Base-by-base conservation (phyloP, 1,140 invertebrate genomes). In the Temnothorax longispinosus region DNA sequence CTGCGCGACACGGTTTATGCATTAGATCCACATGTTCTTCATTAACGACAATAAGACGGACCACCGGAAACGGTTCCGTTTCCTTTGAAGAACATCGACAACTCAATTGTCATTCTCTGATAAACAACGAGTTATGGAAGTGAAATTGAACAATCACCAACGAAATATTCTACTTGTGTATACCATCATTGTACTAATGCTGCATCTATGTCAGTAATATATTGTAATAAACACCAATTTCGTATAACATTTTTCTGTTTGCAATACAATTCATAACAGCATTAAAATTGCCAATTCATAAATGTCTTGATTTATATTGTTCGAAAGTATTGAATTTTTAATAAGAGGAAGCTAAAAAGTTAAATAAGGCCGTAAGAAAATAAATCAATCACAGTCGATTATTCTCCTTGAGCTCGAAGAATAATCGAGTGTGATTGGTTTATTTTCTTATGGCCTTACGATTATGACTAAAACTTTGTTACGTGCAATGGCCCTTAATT, bases 11-110 rank as follows among this genome's bases (percentile, higher is more conserved):
- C 76, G 93, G 85, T 94, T 94, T 93, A 91, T 94, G 92, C 94
- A 94, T 94, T 94, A 94, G 91, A 94, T 91, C 86, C 91, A 93
- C 92, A 89, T 92, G 93, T 93, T 94, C 92, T 93, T 93, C 91
- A 90, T 93, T 92, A 94, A 90, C 87, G 90, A 92, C 92, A 93
- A 93, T 93, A 93, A 92, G 88, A 65, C 85, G 86, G 54, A 64
- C 41, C 82, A 78, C 91, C 90, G 93, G 91, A 93, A 93, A 84
- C 75, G 87, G 13, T 84, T 84, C 69, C 74, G 65, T 65, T 91
- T 91, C 86, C 90, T 90, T 67, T 44, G 65, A 35, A 71, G 78
- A 90, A 74, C 78, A 74, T 91, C 67, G 76, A 92, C 56, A 91
- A 91, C 88, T 47, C 64, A 27, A 58, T 27, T 21, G 65, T 81